Conservation (phyloP, 2,888 invertebrate species). For the Calameuta pallipes region DNA sequence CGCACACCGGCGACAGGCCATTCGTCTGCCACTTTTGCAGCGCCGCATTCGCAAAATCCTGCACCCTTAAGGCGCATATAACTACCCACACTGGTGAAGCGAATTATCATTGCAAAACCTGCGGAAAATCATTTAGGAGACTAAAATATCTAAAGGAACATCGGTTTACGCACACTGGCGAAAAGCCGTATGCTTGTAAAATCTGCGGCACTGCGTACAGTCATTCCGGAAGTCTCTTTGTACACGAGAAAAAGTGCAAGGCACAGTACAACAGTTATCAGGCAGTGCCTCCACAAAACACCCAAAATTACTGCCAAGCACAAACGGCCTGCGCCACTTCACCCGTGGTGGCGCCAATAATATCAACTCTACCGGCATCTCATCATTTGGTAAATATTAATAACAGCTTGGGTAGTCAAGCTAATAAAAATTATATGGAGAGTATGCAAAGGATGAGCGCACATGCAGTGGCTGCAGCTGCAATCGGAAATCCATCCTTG, state of each 20-base stretch:
- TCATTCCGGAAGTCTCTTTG: slow-evolving; percentile 59
- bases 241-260: slow-evolving; percentile 55
- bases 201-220: slow-evolving; percentile 59
- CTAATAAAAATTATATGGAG: slow-evolving; percentile 37
- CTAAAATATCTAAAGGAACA: slow-evolving; percentile 59
- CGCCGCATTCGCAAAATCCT: slow-evolving; percentile 59
- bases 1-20: slow-evolving; percentile 58
- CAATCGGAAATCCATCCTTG: slow-evolving; percentile 28
- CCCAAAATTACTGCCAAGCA: slow-evolving; percentile 32
- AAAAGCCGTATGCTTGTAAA: slow-evolving; percentile 59
- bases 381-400: slow-evolving; percentile 32
- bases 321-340: slow-evolving; percentile 11
- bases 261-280: slow-evolving; percentile 31
- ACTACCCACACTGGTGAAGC: slow-evolving; percentile 61
- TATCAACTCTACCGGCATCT: slow-evolving; percentile 33
- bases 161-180: slow-evolving; percentile 57
- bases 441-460: slow-evolving; percentile 32
- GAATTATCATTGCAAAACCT: slow-evolving; percentile 60
- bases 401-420: slow-evolving; percentile 27
- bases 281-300: slow-evolving; percentile 24
- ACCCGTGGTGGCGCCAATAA: slow-evolving; percentile 32
- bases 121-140: slow-evolving; percentile 57
- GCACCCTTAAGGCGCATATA: slow-evolving; percentile 58
- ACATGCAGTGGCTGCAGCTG: slow-evolving; percentile 15
- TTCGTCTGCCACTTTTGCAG: slow-evolving; percentile 60